Base-by-base conservation (phyloP, 2,888 invertebrate genomes). In the Eurytoma adleriae region DNA sequence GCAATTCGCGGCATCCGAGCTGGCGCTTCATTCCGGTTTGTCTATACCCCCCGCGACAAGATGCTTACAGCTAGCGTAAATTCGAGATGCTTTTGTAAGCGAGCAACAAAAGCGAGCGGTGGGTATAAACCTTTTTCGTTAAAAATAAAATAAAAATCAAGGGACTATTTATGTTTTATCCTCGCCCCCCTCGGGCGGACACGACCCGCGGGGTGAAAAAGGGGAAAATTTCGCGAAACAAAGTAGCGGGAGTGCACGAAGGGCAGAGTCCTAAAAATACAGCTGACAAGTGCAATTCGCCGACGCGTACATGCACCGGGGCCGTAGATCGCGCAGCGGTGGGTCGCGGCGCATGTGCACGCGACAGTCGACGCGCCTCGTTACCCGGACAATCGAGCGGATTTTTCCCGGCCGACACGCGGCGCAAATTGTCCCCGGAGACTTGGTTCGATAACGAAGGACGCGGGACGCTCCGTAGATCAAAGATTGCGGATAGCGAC, bases 341-440 rank as follows among this genome's bases (percentile, higher is more conserved):
- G 24, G 68, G 76, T 76, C 24, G 16, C 18, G 61, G 50, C 48
- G 13, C n/a, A 2, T 48, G 70, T 20, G 20, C 52, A 57, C 62
- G 54, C 18, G 16, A 56, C 56, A 50, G 18, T 20, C 18, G 27
- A 14, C 70, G 56, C 81, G 84, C 84, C 84, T 87, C 84, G 87
- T 88, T 87, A 87, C 85, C 74, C 82, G 82, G 82, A 86, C 86
- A 87, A 87, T 87, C 83, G 85, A 54, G 83, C 54, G 3, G 30
- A 69, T 69, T 56, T 54, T 56, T 56, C 12, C 69, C 56, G 30
- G 40, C 10, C 69, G 56, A 56, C 14, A 10, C 40, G 40, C 40
- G 40, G 30, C 30, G 30, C 30, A 30, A 16, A 4, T 3, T 27
- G n/a, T n/a, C 1, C 52, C 68, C 56, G 27, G 24, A 2, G 16